Evolutionary conservation across 2,113 vertebrate species (phyloP), one percentile per base, ranked within the genome.

Genomic region (Dendrocopos noguchii): DNA sequence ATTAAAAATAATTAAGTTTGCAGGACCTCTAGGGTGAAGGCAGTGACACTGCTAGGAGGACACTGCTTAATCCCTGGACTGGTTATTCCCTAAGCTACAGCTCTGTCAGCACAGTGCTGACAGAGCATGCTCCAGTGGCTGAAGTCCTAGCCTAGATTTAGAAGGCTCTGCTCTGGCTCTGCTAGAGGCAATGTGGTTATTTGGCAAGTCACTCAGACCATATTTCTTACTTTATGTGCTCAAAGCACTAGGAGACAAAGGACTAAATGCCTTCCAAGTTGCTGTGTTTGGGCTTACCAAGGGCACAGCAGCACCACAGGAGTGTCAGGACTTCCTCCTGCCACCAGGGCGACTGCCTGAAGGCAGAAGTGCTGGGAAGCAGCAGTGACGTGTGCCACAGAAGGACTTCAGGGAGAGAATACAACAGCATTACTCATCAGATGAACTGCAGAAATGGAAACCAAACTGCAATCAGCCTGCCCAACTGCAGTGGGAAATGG

Each of bases 401-500:
- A 59, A 87, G 83, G 76, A 61, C 33, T 88, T 83, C 27, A 72
- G 80, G 78, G 78, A 46, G 68, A 70, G 90, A 55, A 22, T 12
- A 74, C 72, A 66, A 17, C 12, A 77, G 72, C 75, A 74, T 90
- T 78, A 59, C 72, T 80, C 82, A 27, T 33, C 82, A 67, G 72
- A 61, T 29, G 47, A 61, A 5, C 66, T 46, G 78, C 84, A 89
- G 87, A 57, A 91, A 87, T 3, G 3, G 90, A 89, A 94, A 63
- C 67, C 82, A 25, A 94, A 63, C 64, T 91, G 81, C 11, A 66
- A 34, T 60, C 27, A 63, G 22, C 12, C 94, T 87, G 91, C 84
- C 79, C 93, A 63, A 16, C 18, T 88, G 90, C 76, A 64, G 80
- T 76, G 79, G 4, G 31, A 94, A 90, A 93, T 14, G 53, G 82